A percentile compares a stretch with the other conserved stretches of the same genome.
These are phyloP conservation scores for Melopsittacus undulatus DNA, from an alignment of 2,797 vertebrate genomes.

Conservation along the genomic window DNA sequence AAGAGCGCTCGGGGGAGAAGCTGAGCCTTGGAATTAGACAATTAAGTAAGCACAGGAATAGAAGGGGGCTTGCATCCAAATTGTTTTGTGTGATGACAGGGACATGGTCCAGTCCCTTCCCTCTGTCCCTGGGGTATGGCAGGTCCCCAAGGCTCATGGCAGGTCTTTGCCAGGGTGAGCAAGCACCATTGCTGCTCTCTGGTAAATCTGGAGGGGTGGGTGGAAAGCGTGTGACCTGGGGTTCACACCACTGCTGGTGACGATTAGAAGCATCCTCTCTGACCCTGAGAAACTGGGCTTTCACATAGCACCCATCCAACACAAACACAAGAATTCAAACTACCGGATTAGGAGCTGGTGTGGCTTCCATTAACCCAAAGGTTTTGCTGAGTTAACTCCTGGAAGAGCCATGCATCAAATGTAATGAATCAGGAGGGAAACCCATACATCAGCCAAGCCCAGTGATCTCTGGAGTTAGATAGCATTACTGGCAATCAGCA, in stretches of 20 bases:
- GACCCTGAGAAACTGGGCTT: constrained; percentile 34
- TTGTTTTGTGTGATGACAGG: not conserved
- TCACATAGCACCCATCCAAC: not conserved
- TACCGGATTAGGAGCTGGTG: constrained; percentile 41
- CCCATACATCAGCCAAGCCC: constrained; percentile 2
- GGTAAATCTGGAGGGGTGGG: not conserved
- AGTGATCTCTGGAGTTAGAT: constrained; percentile 59
- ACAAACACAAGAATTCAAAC: constrained; percentile 57
- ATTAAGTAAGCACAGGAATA: not conserved
- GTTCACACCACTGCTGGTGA: not conserved
- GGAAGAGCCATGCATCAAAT: not conserved
- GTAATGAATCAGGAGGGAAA: constrained; percentile 55
- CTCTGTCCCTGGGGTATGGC: not conserved
- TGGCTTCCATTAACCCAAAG: constrained; percentile 71
- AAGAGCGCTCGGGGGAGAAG: fast-evolving
- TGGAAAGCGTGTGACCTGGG: constrained; percentile 12
- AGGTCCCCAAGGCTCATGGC: not conserved
- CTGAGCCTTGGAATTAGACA: not conserved
- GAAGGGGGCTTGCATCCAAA: not conserved
- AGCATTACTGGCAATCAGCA: not conserved
- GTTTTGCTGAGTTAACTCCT: not conserved
- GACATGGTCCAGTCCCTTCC: not conserved
- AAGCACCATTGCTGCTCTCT: not conserved
- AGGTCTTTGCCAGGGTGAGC: not conserved
- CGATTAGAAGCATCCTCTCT: not conserved